Base-by-base conservation (phyloP, 2,888 invertebrate genomes). In the Tenthredo scrophulariae region DNA sequence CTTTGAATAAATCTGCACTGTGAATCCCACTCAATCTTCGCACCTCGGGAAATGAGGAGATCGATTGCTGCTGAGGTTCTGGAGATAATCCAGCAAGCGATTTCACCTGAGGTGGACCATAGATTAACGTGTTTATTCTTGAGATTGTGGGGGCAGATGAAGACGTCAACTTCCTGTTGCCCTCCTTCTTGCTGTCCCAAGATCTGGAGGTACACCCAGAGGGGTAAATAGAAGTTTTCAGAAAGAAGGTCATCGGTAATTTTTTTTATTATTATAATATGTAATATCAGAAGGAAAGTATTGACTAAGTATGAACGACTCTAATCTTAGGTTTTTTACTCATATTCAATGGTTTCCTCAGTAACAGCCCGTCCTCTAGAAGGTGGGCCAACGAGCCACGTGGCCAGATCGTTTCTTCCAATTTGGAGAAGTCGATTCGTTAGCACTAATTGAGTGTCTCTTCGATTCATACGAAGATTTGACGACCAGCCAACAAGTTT, bases 401-500 rank as follows among this genome's bases (percentile, higher is more conserved):
- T 93, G 2, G 95, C 95, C 85, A 96, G 89, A 86, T 95, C 94
- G 0, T 84, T 82, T 87, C 94, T 94, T 1, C 94, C 94, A 84
- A 96, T 93, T 90, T 95, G 95, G 18, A 94, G 92, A 37, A 96
- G 90, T 87, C 95, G 93, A 33, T 93, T 94, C 79, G 93, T 93
- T 9, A 96, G 88, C 15, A 94, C 88, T 87, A 94, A 94, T 85
- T 95, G 95, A 3, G 94, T 94, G 91, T 95, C 94, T 0, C 94
- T 94, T 88, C 91, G 93, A 1, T 95, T 95, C 91, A 94, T 94
- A 89, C 92, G 67, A 29, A 88, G 87, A 37, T 91, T 89, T 0
- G 93, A 92, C 79, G 95, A 94, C 95, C 95, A 96, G 89, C 94
- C 94, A 0, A 94, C 88, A 2, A 96, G 91, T 5, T 95, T 92